Base-by-base conservation (phyloP, 2,113 vertebrate genomes). In the Clarias magur region DNA sequence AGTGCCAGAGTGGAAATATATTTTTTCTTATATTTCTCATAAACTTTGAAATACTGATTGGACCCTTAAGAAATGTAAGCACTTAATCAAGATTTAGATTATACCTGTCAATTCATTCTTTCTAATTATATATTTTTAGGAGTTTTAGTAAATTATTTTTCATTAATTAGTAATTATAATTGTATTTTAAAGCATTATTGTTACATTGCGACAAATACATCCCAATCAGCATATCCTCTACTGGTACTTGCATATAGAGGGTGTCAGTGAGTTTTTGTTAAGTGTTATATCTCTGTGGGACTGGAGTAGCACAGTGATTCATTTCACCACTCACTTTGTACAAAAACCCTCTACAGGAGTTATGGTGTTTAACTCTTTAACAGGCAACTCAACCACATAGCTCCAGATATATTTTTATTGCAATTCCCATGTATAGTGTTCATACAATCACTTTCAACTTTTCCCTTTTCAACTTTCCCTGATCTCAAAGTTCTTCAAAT, bases 251-350 rank as follows among this genome's bases (percentile, higher is more conserved):
- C 30, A 38, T 25, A 56, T 30, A 25, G 67, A 59, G 67, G 54
- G 68, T 73, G 78, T 27, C n/a, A 27, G n/a, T 57, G 68, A 70
- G 62, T 88, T 84, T 80, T 84, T 80, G 86, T 84, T 68, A 5
- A 57, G 53, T 16, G 17, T 4, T 80, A 19, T 79, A 17, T 68
- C 82, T 68, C 23, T 59, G 86, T 88, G 86, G 82, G 73, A 68
- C 21, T 84, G 82, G 86, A 25, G 34, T 60, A 81, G 8, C 70
- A 21, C 70, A 73, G 8, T 42, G 30, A 38, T 38, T 70, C 30
- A 30, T 19, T 19, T 34, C 27, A 70, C 30, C 0, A 17, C 30
- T 34, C 30, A 30, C 15, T 70, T 19, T 34, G 30, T 70, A 70
- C 67, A 70, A 70, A 34, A 70, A 70, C 5, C n/a, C 1, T 11